A percentile compares a stretch with the other conserved stretches of the same genome.
These are phyloP conservation scores for Bubo bubo DNA, from an alignment of 2,113 vertebrate species.

Conservation along the genomic window DNA sequence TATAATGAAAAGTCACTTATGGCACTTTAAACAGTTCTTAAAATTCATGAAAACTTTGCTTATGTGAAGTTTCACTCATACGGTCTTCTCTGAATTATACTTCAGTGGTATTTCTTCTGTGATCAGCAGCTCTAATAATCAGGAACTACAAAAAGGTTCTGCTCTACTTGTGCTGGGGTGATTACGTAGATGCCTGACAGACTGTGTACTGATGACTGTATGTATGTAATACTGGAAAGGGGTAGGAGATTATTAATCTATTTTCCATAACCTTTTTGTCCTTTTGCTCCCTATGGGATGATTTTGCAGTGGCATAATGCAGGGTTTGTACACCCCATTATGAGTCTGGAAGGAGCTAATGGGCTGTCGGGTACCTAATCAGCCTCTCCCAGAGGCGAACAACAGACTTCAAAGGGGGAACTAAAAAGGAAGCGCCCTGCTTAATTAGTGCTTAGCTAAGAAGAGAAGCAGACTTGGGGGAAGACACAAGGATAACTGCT, in stretches of 20 bases:
- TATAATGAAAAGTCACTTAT: not conserved
- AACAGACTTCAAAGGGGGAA: slow-evolving; percentile 43
- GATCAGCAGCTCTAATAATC: not conserved
- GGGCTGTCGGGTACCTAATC: slow-evolving; percentile 32
- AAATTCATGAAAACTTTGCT: slow-evolving; percentile 27
- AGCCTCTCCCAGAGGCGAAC: slow-evolving; percentile 39
- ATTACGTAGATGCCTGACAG: not conserved
- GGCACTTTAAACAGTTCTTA: not conserved
- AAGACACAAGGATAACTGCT: slow-evolving; percentile 3
- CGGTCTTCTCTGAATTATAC: not conserved
- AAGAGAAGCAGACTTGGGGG: not conserved
- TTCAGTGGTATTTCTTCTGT: not conserved
- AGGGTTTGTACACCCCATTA: slow-evolving; percentile 11
- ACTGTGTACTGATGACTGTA: not conserved
- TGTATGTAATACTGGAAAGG: not conserved
- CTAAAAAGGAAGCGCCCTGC: slow-evolving; percentile 17
- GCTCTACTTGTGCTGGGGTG: not conserved
- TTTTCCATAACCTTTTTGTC: slow-evolving; percentile 34
- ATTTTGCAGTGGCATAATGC: not conserved
- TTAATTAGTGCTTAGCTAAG: slow-evolving; percentile 43
- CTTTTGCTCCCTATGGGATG: not conserved
- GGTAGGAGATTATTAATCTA: not conserved
- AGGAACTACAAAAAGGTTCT: not conserved
- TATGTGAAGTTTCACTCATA: not conserved
- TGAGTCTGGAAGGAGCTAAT: not conserved